Base-by-base conservation (phyloP, 2,888 invertebrate genomes). In the Drosophila leonis region DNA sequence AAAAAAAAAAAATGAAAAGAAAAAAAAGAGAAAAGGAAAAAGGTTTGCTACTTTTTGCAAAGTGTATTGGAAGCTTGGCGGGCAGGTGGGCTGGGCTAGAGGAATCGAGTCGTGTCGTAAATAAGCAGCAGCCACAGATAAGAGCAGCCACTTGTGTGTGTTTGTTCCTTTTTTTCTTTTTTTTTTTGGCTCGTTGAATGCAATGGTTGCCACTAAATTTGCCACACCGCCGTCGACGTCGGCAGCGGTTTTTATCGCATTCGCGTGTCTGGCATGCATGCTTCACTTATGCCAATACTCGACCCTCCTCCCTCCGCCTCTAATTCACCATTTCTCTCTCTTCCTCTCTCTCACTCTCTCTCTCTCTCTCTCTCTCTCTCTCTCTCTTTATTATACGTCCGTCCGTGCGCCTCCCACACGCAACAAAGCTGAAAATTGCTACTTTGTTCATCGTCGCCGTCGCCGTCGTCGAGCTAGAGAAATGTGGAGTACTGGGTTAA, bases 401-500 rank as follows among this genome's bases (percentile, higher is more conserved):
- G 24, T 24, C 24, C 24, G 24, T 24, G 24, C 29, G 48, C 42
- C 70, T 18, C 73, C 73, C 78, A 75, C 88, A 85, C 84, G 84
- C 84, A 84, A 85, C 88, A 80, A 80, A 76, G 87, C 84, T 84
- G 87, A 76, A 84, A 86, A 84, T 85, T 89, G 89, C 84, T 86
- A 86, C 89, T 85, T 85, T 85, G 88, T 81, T 68, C 81, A 59
- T 41, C 55, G 52, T 33, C 62, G 59, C 54, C n/a, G 52, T 51
- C 48, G 24, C 24, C 24, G 24, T 24, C 48, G 24, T 63, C 20
- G 37, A 39, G 65, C 60, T 44, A 44, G 66, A 65, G 72, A 81
- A 88, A 86, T 88, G 84, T 86, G 78, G 85, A 89, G 75, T 89
- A 89, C 72, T 86, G 73, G 85, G 85, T 86, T 86, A 86, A 86